Base-by-base conservation (phyloP, 2,113 vertebrate genomes). In the Ifrita kowaldi region DNA sequence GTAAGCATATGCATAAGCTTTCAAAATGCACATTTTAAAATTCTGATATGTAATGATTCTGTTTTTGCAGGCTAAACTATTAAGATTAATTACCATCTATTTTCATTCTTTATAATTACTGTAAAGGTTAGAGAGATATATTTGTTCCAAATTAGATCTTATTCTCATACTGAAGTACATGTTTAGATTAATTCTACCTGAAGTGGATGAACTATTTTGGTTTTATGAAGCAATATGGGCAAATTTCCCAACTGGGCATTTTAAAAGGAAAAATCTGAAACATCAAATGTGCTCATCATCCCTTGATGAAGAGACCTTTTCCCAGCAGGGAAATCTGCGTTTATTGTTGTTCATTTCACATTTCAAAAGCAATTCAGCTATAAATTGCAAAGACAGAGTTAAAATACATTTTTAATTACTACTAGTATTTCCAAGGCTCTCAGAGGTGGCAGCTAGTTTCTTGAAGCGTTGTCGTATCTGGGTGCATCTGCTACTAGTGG, bases 201-300 rank as follows among this genome's bases (percentile, higher is more conserved):
- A 81, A 92, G 56, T 62, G 55, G 81, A 79, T 93, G 69, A 84
- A 91, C 77, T 84, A 16, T 87, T 90, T 91, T 73, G 53, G 32
- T 95, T 95, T 94, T 93, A 93, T 23, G 44, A 87, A 93, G 49
- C 73, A 91, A 91, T 91, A 67, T 89, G 62, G 77, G 52, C 52
- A 87, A 82, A 93, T 95, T 96, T 93, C 69, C 81, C 84, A 91
- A 82, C 65, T 71, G 89, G 74, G 84, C 81, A 92, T 91, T 94
- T 95, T 65, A 82, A 73, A 95, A 91, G 53, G 46, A 84, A 23
- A 50, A 87, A 73, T 82, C 57, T 64, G 65, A 92, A 95, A 68
- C 69, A 83, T 65, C 41, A 49, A 62, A 84, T 73, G 35, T 62
- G 33, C 44, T 89, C 75, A 56, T 89, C 65, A 41, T 73, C 64